phyloP scores from a whole-genome alignment of 2,888 invertebrate species.

The Drosophila bunnanda region DNA sequence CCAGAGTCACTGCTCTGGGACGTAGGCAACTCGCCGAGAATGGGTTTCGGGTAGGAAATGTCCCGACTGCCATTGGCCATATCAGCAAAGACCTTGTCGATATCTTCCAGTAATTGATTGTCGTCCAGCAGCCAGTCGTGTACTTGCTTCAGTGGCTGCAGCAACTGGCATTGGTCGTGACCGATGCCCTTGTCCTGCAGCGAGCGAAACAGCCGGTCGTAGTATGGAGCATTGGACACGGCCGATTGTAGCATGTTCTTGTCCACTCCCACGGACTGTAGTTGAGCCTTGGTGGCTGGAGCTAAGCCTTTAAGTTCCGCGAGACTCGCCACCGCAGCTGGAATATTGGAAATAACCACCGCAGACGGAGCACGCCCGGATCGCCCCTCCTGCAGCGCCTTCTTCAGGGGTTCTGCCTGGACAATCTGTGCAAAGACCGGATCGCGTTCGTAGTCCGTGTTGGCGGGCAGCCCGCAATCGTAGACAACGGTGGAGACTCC shows the following conservation, averaged over 20 bases:
- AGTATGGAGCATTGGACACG: slow-evolving; percentile 87
- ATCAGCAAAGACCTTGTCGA: slow-evolving; percentile 86
- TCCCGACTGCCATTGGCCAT: slow-evolving; percentile 67
- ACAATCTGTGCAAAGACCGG: slow-evolving; percentile 82
- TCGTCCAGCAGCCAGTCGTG: slow-evolving; percentile 86
- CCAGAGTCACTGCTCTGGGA: slow-evolving; percentile 84
- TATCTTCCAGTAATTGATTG: slow-evolving; percentile 86
- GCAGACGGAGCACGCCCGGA: slow-evolving; percentile 46
- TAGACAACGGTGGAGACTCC: slow-evolving; percentile 77
- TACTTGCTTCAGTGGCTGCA: slow-evolving; percentile 86
- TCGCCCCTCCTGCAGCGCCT: slow-evolving; percentile 69
- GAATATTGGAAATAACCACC: slow-evolving; percentile 52
- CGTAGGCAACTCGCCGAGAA: slow-evolving; percentile 52
- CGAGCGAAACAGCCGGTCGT: slow-evolving; percentile 86
- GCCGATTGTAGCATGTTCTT: slow-evolving; percentile 87
- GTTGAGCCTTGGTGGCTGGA: slow-evolving; percentile 84
- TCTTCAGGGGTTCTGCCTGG: slow-evolving; percentile 80
- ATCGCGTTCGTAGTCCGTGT: slow-evolving; percentile 83
- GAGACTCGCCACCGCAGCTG: slow-evolving; percentile 81
- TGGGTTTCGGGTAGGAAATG: slow-evolving; percentile 63
- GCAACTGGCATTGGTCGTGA: slow-evolving; percentile 86
- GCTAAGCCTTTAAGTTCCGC: slow-evolving; percentile 85
- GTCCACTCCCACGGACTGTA: slow-evolving; percentile 86
- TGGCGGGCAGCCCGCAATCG: slow-evolving; percentile 81
- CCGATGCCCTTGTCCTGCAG: slow-evolving; percentile 86